Evolutionary conservation across 2,797 vertebrate genomes (phyloP).

Genomic region (Eupleurogrammus muticus): DNA sequence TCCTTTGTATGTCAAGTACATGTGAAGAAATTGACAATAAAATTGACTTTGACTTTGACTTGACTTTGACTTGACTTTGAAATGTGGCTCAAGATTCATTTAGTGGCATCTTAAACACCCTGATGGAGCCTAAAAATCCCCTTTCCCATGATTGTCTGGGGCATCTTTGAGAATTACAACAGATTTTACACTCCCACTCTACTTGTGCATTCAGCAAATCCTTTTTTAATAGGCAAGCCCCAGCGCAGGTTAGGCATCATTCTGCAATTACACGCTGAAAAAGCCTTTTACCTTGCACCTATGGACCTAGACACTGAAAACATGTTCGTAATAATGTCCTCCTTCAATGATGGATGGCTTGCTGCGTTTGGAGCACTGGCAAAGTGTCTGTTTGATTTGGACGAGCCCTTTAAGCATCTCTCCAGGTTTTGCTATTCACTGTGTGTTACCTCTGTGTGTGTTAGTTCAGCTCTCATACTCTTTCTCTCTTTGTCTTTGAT

Average conservation of each 20-base stretch:
- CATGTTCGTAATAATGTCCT: constrained; percentile 63
- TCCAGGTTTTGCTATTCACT: constrained; percentile 64
- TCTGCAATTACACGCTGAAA: constrained; percentile 36
- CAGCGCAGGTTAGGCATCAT: constrained; percentile 23
- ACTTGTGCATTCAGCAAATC: constrained; percentile 8
- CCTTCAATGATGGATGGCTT: constrained; percentile 64
- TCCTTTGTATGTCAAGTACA: no score
- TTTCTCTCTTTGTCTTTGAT: constrained; percentile 53
- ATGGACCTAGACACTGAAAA: constrained; percentile 58
- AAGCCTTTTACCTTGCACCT: constrained; percentile 43
- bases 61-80: no score
- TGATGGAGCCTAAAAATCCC: constrained; percentile 27
- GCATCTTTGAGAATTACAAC: constrained; percentile 31
- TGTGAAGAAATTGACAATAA: no score
- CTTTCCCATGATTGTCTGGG: constrained; percentile 19
- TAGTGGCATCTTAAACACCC: constrained; percentile 1
- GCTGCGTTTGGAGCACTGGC: constrained; percentile 64
- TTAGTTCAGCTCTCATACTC: constrained; percentile 56
- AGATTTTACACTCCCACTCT: not conserved
- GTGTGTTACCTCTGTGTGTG: constrained; percentile 48
- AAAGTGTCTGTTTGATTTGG: constrained; percentile 77
- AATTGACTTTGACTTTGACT: no score
- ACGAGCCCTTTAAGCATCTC: constrained; percentile 60
- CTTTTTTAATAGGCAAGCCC: constrained; percentile 37
- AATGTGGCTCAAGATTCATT: constrained; percentile 10